phyloP scores from a whole-genome alignment of 2,113 vertebrate species.

The Brachyistius frenatus region DNA sequence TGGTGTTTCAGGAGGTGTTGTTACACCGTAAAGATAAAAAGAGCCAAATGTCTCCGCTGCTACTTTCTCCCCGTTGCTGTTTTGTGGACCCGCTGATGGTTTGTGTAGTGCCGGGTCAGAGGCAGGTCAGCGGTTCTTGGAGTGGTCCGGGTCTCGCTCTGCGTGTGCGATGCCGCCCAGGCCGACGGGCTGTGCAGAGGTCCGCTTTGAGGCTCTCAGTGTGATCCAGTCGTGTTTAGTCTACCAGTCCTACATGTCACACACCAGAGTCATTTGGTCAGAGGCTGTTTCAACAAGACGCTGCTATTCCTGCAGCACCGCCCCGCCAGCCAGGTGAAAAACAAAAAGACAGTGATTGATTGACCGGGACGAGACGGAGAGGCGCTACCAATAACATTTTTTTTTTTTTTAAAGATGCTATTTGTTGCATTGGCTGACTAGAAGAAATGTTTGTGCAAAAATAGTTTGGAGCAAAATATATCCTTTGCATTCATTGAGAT shows the following conservation, averaged over 20 bases:
- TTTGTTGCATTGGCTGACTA: background rate
- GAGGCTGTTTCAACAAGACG: conserved; percentile 76
- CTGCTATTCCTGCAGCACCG: conserved; percentile 55
- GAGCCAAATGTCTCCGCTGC: background rate
- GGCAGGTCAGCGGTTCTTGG: conserved; percentile 49
- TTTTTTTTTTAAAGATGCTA: too few relatives aligned
- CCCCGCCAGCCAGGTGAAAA: conserved; percentile 13
- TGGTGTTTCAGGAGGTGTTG: too few relatives aligned
- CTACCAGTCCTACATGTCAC: conserved; percentile 68
- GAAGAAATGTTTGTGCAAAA: conserved; percentile 1
- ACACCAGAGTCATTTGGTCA: conserved; percentile 70
- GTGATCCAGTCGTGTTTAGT: conserved; percentile 75
- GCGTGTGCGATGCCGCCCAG: conserved; percentile 16
- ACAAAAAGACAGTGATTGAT: conserved; percentile 26
- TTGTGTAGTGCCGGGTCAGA: conserved; percentile 55
- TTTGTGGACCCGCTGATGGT: conserved; percentile 34
- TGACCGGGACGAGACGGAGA: conserved; percentile 5
- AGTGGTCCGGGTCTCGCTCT: conserved; percentile 28
- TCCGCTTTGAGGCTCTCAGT: conserved; percentile 74
- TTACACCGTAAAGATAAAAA: background rate
- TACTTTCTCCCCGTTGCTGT: conserved; percentile 10
- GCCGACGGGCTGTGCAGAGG: conserved; percentile 15
- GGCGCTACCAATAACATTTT: too few relatives aligned
- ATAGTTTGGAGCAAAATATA: background rate
- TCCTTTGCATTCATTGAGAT: too few relatives aligned